These are phyloP conservation scores for Aphidoletes aphidimyza DNA, from an alignment of 2,888 invertebrate species.

Conservation along the genomic window DNA sequence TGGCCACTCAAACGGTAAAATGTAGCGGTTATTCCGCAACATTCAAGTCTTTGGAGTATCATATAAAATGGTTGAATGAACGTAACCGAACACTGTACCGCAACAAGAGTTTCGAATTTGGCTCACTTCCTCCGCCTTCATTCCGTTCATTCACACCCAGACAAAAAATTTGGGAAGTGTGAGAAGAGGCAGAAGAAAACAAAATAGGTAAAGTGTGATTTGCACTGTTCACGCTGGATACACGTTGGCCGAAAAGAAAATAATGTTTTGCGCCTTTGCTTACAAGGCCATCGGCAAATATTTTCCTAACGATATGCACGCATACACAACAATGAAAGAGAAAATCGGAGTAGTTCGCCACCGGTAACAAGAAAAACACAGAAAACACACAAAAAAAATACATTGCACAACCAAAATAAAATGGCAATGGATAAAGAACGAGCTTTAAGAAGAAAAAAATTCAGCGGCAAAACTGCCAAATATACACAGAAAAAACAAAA, in stretches of 20 bases:
- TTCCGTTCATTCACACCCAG: neutral
- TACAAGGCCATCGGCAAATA: constrained; percentile 46
- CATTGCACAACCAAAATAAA: neutral
- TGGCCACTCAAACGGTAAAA: constrained; percentile 43
- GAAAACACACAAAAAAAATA: neutral
- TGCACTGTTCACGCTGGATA: neutral
- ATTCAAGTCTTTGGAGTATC: neutral
- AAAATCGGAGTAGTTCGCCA: constrained; percentile 29
- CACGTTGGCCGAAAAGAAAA: neutral
- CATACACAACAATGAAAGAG: neutral
- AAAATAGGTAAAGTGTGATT: constrained; percentile 13
- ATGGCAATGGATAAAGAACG: neutral
- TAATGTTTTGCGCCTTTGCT: constrained; percentile 13
- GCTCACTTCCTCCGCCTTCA: neutral
- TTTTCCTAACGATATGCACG: constrained; percentile 46
- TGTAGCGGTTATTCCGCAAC: no score
- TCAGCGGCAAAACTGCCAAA: neutral
- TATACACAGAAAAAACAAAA: neutral
- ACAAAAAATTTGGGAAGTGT: neutral
- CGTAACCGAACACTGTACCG: no score
- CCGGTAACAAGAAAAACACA: neutral
- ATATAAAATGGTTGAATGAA: neutral
- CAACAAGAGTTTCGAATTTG: no score
- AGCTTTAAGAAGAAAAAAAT: neutral
- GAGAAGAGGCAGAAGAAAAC: neutral